Percentiles rank a stretch among this genome's conserved stretches.
phyloP scores from a whole-genome alignment of 92 coral and sea anemone species.

The Porites divaricata region DNA sequence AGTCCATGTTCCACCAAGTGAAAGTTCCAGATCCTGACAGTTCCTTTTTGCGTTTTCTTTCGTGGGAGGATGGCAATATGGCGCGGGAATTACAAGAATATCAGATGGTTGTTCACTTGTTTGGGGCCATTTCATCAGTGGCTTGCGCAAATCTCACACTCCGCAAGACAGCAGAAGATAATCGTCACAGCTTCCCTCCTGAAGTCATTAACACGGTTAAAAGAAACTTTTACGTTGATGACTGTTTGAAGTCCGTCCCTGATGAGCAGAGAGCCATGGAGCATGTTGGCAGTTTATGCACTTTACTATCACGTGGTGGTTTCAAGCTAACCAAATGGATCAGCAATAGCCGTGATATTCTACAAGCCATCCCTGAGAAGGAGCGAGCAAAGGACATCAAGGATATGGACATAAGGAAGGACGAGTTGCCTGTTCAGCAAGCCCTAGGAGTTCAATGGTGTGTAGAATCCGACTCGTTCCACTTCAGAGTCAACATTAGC shows the following conservation, averaged over 20 bases:
- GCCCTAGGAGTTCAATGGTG: conserved; percentile 34
- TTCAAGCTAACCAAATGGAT: conserved; percentile 33
- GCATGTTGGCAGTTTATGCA: neutral
- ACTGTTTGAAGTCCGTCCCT: conserved; percentile 11
- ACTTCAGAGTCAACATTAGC: neutral
- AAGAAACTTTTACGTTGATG: conserved; percentile 23
- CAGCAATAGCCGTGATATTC: conserved; percentile 21
- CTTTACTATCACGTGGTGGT: conserved; percentile 15
- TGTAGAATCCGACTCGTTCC: neutral
- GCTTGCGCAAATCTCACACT: neutral
- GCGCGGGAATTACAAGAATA: neutral
- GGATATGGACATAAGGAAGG: neutral
- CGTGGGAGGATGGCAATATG: too few species aligned
- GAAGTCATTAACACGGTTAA: neutral
- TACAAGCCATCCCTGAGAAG: neutral
- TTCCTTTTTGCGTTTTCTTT: neutral
- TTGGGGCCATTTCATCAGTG: neutral
- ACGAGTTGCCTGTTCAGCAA: neutral
- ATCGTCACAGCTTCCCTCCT: neutral
- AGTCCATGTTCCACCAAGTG: conserved; percentile 37
- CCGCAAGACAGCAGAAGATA: conserved; percentile 25
- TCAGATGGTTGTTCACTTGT: conserved; percentile 5
- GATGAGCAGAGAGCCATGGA: neutral
- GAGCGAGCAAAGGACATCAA: conserved; percentile 5
- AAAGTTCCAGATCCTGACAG: conserved; percentile 12